Conservation (phyloP, 2,113 vertebrate genomes). For the Donacobius atricapilla region DNA sequence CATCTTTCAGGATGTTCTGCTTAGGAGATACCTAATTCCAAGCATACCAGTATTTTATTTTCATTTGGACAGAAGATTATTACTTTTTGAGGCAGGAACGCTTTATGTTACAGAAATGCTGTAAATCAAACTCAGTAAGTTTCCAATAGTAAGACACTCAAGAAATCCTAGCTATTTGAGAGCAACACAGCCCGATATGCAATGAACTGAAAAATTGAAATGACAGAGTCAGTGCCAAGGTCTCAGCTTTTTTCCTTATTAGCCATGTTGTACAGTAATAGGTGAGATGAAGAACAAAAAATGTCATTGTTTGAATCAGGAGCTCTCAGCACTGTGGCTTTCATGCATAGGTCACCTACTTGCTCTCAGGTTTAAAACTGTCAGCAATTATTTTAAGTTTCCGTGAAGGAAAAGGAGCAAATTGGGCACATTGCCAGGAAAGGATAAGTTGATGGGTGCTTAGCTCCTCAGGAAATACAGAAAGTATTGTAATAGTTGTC, state of each 20-base stretch:
- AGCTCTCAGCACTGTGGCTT: neutral
- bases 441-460: neutral
- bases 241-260: constrained; percentile 22
- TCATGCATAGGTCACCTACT: constrained; percentile 1
- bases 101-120: neutral
- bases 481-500: neutral
- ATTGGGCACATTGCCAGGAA: neutral
- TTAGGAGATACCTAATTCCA: neutral
- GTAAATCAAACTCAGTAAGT: neutral
- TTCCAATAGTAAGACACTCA: neutral
- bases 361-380: neutral
- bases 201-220: constrained; percentile 15
- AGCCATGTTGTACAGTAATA: constrained; percentile 18
- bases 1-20: neutral
- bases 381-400: constrained; percentile 31
- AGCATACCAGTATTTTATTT: neutral
- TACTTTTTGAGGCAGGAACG: neutral
- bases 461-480: neutral
- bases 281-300: constrained; percentile 8
- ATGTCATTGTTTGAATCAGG: constrained; percentile 2
- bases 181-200: neutral
- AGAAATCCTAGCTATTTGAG: neutral
- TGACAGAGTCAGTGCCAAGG: neutral
- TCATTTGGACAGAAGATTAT: neutral
- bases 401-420: neutral